Conservation (phyloP, 2,888 invertebrate species). For the Synanthedon tipuliformis region DNA sequence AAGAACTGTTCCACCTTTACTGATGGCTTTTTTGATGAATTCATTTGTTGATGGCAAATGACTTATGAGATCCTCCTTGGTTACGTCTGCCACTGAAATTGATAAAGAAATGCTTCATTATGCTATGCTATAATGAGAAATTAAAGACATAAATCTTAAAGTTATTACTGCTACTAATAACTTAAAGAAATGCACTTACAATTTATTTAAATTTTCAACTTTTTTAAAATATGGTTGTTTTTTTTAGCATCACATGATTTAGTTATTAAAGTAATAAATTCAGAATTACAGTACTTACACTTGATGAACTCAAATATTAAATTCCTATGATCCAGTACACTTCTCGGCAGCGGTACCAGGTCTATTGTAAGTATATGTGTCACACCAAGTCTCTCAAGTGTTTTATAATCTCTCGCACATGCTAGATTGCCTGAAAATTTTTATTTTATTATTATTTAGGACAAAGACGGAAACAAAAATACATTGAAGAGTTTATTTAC, state of each 20-base stretch:
- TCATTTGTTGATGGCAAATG: slow-evolving; percentile 81
- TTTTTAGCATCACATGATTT: too few species aligned
- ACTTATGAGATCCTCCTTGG: slow-evolving; percentile 85
- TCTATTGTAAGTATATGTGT: slow-evolving; percentile 86
- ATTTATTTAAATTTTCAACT: too few species aligned
- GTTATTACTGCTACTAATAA: too few species aligned
- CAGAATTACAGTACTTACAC: slow-evolving; percentile 43
- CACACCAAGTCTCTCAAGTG: slow-evolving; percentile 74
- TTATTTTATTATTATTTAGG: too few species aligned
- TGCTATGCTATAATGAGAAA: too few species aligned
- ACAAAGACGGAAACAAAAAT: too few species aligned
- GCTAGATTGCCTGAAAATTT: slow-evolving; percentile 80
- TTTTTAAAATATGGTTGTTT: too few species aligned
- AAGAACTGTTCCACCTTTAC: slow-evolving; percentile 74
- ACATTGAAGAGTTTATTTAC: too few species aligned
- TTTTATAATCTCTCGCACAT: slow-evolving; percentile 80
- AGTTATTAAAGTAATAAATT: too few species aligned
- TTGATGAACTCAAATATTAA: slow-evolving; percentile 81
- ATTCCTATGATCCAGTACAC: slow-evolving; percentile 74
- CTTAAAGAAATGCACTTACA: not conserved
- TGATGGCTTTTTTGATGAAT: slow-evolving; percentile 79
- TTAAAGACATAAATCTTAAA: too few species aligned
- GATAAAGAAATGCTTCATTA: too few species aligned
- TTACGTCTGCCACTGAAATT: slow-evolving; percentile 81
- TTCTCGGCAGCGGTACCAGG: slow-evolving; percentile 83